These are phyloP conservation scores for Fregata magnificens DNA, from an alignment of 2,113 vertebrate genomes.

Conservation along the genomic window DNA sequence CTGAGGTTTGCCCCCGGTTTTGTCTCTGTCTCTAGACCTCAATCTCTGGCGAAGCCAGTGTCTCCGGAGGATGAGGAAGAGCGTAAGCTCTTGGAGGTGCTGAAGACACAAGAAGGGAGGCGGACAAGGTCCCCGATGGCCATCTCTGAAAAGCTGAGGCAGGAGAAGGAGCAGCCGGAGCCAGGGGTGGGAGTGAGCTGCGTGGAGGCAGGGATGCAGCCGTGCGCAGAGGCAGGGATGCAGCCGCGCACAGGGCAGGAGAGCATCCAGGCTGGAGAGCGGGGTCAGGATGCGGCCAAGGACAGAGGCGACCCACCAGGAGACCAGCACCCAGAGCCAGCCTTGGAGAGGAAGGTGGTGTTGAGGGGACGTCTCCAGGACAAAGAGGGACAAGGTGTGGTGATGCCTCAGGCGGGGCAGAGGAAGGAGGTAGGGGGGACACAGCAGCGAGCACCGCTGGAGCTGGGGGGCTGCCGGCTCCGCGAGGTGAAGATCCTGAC, in stretches of 20 bases:
- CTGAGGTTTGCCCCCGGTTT: neutral
- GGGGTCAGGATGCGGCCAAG: fast-evolving
- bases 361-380: neutral
- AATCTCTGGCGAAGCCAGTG: neutral
- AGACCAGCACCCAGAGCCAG: neutral
- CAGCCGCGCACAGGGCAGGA: fast-evolving
- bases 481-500: constrained; percentile 32
- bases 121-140: constrained; percentile 58
- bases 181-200: neutral
- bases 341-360: neutral
- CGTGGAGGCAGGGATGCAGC: fast-evolving
- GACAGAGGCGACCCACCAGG: neutral
- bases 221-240: fast-evolving
- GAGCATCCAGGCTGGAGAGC: neutral
- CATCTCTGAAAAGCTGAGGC: constrained; percentile 47
- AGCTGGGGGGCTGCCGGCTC: neutral
- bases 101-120: constrained; percentile 72
- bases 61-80: neutral
- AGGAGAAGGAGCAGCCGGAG: constrained; percentile 35
- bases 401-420: neutral
- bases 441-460: neutral
- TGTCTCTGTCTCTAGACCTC: neutral
- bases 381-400: neutral
- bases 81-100: constrained; percentile 64
- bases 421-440: neutral